Base-by-base conservation (phyloP, 2,888 invertebrate species). In the Cordilura impudica region DNA sequence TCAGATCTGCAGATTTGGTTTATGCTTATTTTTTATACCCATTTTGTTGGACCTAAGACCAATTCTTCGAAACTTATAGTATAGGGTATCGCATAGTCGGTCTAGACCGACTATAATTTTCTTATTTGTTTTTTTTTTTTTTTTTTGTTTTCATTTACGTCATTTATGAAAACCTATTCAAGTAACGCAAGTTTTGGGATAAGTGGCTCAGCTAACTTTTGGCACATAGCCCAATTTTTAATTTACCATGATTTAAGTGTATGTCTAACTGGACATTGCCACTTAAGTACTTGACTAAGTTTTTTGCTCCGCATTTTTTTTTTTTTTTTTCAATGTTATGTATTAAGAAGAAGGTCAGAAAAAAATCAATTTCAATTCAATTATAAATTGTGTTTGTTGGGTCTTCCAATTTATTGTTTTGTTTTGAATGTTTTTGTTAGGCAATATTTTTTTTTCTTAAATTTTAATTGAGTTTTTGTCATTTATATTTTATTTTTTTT, bases 401-500 rank as follows among this genome's bases (percentile, higher is more conserved):
- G 21, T 31, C 19, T 35, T 54, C 1, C n/a, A n/a, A n/a, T n/a
- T n/a, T 53, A 45, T 67, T 49, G 29, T 47, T 58, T n/a, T 29
- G 7, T 23, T 53, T 45, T 12, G 2, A n/a, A 12, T 53, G 2
- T 4, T 35, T 63, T 63, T 23, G 21, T 47, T 51, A 12, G n/a
- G 12, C n/a, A 45, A 26, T 35, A 31, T 72, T 31, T 51, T 45
- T 43, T 45, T 6, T 19, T 60, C 18, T 58, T 43, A 43, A 53
- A 74, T 53, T 43, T 60, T 65, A 65, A 74, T 67, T 74, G 53
- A 74, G 67, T 67, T 60, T 61, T 18, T 60, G 23, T 6, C 65
- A 43, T 66, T 53, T 63, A 31, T 71, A n/a, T 58, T 26, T 53
- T 39, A 1, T 60, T 29, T 39, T 61, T 23, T 8, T 3, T 2